Conservation (phyloP, 2,888 invertebrate genomes). For the Octodonta nipae region DNA sequence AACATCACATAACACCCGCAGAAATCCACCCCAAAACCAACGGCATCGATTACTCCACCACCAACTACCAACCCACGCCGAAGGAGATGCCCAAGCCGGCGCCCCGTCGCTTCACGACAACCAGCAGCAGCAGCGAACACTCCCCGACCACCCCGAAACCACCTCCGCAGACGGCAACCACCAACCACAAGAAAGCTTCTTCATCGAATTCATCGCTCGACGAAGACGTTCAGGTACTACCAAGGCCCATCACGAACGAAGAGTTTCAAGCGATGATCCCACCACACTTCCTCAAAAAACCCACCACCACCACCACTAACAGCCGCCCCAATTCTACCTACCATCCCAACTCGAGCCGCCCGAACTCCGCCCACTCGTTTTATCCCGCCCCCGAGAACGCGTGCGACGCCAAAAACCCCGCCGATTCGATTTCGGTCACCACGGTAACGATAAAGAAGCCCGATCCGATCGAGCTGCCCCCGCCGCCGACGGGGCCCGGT, state of each 20-base stretch:
- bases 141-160: slow-evolving; percentile 5
- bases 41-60: slow-evolving; percentile 23
- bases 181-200: slow-evolving; percentile 32
- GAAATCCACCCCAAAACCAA: slow-evolving; percentile 33
- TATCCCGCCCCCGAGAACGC: slow-evolving; percentile 23
- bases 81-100: slow-evolving; percentile 31
- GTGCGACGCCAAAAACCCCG: slow-evolving; percentile 16
- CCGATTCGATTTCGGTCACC: slow-evolving; percentile 43
- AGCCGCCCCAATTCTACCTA: slow-evolving; percentile 25
- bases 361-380: slow-evolving; percentile 22
- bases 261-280: slow-evolving; percentile 93
- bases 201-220: slow-evolving; percentile 42
- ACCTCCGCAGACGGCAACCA: slow-evolving; percentile 17
- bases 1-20: slow-evolving; percentile 22
- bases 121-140: slow-evolving; percentile 14
- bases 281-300: slow-evolving; percentile 62
- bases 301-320: slow-evolving; percentile 16
- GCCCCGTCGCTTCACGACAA: slow-evolving; percentile 22
- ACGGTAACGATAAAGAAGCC: slow-evolving; percentile 77
- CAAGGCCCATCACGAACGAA: slow-evolving; percentile 82
- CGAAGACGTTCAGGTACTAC: slow-evolving; percentile 40
- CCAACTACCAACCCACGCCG: slow-evolving; percentile 7
- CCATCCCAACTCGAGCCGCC: slow-evolving; percentile 15
- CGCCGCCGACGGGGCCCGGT: slow-evolving; percentile 71
- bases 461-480: slow-evolving; percentile 57